Base-by-base conservation (phyloP, 2,888 invertebrate genomes). In the Mesochorus sp. region DNA sequence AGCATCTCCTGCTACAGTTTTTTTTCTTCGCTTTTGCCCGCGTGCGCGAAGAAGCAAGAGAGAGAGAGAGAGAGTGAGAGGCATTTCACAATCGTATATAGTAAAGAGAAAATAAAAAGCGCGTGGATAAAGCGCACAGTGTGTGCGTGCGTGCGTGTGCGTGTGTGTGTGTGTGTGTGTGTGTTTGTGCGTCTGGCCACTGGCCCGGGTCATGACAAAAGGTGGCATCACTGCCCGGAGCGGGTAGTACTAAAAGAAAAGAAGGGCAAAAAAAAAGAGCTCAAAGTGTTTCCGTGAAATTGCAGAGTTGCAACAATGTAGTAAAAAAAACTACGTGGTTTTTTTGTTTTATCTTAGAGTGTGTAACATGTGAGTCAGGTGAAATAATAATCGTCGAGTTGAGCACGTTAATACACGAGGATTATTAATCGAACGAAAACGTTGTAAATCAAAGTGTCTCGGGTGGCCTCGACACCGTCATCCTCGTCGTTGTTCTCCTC, bases 181-280 rank as follows among this genome's bases (percentile, higher is more conserved):
- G 73, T 21, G 39, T 21, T 42, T 49, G 66, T 44, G 57, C 37
- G 70, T 64, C 70, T 74, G 70, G 64, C 59, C 74, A 31, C 62
- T 73, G 68, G 62, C 74, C 77, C 74, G 74, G 74, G 74, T 74
- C 84, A 86, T 86, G 89, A 88, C 85, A 87, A 88, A 87, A 85
- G 83, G 87, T 88, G 89, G 87, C 87, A 86, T 86, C 88, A 86
- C 88, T 87, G 87, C 83, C 80, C 64, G 8, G 10, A 26, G 39
- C 55, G 47, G 44, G 26, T 10, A 42, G 21, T 31, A 19, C 14
- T 51, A n/a, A 12, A 24, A 39, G 17, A 19, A 51, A 34, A 21
- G 21, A 12, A 34, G n/a, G n/a, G n/a, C n/a, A n/a, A n/a, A n/a
- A n/a, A n/a, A n/a, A n/a, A n/a, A n/a, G n/a, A n/a, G n/a, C n/a